Evolutionary conservation across 2,113 vertebrate species (phyloP).

Genomic region (Stigmatopora nigra): DNA sequence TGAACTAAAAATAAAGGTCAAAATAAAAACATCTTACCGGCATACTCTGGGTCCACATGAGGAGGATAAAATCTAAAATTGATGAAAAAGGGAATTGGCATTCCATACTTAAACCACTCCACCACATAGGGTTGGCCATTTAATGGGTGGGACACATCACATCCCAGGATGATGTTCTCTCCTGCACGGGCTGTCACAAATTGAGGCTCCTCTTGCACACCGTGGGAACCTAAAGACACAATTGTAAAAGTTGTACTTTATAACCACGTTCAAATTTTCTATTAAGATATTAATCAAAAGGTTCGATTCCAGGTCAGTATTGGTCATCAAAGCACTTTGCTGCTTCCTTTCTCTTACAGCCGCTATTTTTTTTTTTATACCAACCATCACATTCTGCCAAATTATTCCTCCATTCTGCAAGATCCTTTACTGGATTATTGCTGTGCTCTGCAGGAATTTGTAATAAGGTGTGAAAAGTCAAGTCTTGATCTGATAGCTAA

Average conservation of each 20-base stretch:
- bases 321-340: neutral
- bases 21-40: conserved; percentile 71
- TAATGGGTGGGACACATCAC: conserved; percentile 90
- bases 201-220: conserved; percentile 91
- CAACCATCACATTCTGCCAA: too few relatives aligned
- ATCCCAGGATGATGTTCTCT: conserved; percentile 89
- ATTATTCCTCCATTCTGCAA: neutral
- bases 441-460: neutral
- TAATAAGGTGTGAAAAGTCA: neutral
- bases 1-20: neutral
- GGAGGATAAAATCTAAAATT: conserved; percentile 98
- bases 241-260: neutral
- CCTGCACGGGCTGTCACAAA: conserved; percentile 96
- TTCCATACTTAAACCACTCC: conserved; percentile 99
- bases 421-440: conserved; percentile 5
- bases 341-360: too few relatives aligned
- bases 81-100: conserved; percentile 98
- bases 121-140: conserved; percentile 96
- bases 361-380: too few relatives aligned
- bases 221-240: conserved; percentile 76
- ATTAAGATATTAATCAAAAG: neutral
- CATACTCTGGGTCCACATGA: conserved; percentile 95
- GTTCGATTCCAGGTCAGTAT: too few relatives aligned
- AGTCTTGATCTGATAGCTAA: neutral
- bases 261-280: neutral